These are phyloP conservation scores for Gymnosoma rotundatum DNA, from an alignment of 2,888 invertebrate species.

Conservation along the genomic window DNA sequence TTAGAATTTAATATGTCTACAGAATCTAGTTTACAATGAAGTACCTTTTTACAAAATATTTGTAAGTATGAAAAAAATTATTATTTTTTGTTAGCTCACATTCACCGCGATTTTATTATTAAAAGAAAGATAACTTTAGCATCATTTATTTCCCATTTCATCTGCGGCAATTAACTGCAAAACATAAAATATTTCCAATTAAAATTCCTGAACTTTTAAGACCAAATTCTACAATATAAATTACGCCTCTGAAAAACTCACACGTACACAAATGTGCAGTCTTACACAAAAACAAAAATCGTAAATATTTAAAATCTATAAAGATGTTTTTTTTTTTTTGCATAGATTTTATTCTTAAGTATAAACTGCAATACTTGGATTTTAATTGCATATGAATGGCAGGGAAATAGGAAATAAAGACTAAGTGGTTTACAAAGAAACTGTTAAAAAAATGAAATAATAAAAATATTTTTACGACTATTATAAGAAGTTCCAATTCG, in stretches of 20 bases:
- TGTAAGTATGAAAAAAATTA: background rate
- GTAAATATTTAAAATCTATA: constrained; percentile 57
- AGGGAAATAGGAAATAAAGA: constrained; percentile 14
- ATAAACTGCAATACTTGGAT: constrained; percentile 34
- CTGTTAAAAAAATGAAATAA: constrained; percentile 51
- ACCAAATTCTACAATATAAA: constrained; percentile 58
- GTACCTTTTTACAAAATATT: background rate
- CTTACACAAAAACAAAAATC: constrained; percentile 9
- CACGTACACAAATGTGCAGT: background rate
- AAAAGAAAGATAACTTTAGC: constrained; percentile 29
- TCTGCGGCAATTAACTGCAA: constrained; percentile 32
- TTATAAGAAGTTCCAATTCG: constrained; percentile 64
- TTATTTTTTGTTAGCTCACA: background rate
- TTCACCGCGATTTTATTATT: constrained; percentile 46
- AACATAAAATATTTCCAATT: constrained; percentile 63
- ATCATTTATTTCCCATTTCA: constrained; percentile 20
- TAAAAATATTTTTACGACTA: constrained; percentile 62
- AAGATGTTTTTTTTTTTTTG: constrained; percentile 31
- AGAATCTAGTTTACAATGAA: no score
- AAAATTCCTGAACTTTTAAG: constrained; percentile 65
- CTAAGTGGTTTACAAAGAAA: constrained; percentile 30
- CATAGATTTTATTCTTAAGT: constrained; percentile 43
- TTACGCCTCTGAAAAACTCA: constrained; percentile 56
- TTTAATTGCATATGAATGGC: constrained; percentile 61
- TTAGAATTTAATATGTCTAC: background rate